phyloP scores from a whole-genome alignment of 2,113 vertebrate genomes.

The Macquaria ambigua region DNA sequence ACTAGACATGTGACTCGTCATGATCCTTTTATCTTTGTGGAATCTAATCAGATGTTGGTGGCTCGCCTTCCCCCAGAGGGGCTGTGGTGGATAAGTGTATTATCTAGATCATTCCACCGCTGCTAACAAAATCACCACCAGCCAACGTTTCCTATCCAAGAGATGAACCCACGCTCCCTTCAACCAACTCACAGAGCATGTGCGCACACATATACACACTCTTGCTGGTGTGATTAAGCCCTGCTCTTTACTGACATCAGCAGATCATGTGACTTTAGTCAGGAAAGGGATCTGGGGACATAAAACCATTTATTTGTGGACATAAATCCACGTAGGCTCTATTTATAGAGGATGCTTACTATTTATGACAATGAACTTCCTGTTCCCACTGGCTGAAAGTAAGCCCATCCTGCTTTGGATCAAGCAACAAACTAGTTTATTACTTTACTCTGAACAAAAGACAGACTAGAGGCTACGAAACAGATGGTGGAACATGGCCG shows the following conservation, averaged over 20 bases:
- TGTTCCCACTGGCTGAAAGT: constrained; percentile 56
- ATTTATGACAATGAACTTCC: constrained; percentile 71
- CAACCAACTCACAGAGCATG: constrained; percentile 12
- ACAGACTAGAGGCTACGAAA: constrained; percentile 33
- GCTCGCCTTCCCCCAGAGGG: constrained; percentile 58
- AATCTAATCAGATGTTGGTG: constrained; percentile 79
- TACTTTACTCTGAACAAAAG: constrained; percentile 38
- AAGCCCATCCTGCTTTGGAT: constrained; percentile 56
- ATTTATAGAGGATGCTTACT: constrained; percentile 72
- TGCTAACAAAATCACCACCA: constrained; percentile 72
- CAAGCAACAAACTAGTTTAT: constrained; percentile 48
- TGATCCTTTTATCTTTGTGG: constrained; percentile 74
- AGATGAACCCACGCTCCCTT: constrained; percentile 54
- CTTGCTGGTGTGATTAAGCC: constrained; percentile 68
- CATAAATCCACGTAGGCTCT: constrained; percentile 66
- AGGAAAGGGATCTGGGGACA: constrained; percentile 65
- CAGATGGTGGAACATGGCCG: constrained; percentile 30
- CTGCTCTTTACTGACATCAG: constrained; percentile 71
- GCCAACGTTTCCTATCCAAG: constrained; percentile 62
- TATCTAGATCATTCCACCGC: constrained; percentile 79
- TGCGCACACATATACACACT: neutral
- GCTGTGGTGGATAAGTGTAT: constrained; percentile 76
- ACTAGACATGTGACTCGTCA: constrained; percentile 64
- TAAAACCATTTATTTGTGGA: constrained; percentile 64
- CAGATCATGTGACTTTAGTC: constrained; percentile 78